Conservation (phyloP, 2,113 vertebrate genomes). For the Prinia subflava region DNA sequence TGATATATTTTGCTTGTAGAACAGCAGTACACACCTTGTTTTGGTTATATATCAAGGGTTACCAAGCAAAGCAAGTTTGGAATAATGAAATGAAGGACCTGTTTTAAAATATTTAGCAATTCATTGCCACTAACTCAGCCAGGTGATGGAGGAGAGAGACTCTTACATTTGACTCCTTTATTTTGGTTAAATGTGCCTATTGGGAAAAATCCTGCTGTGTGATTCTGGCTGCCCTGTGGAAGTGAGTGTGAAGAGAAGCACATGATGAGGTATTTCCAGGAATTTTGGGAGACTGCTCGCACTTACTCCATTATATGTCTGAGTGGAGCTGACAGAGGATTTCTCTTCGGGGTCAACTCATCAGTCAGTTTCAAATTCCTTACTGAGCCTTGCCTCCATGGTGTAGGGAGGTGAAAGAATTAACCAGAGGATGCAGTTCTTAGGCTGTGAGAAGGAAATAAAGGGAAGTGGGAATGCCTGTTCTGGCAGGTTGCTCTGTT, state of each 20-base stretch:
- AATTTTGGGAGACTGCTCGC: neutral
- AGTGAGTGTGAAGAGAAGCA: neutral
- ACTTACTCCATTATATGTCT: neutral
- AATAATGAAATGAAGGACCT: neutral
- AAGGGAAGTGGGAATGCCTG: neutral
- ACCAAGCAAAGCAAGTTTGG: neutral
- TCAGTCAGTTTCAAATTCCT: neutral
- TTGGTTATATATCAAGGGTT: neutral
- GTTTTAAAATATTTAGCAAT: neutral
- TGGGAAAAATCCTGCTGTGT: neutral
- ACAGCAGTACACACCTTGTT: neutral
- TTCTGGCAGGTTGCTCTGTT: neutral
- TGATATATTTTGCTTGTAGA: neutral
- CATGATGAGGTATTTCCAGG: neutral
- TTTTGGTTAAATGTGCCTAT: neutral
- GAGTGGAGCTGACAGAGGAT: neutral
- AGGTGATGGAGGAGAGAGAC: neutral
- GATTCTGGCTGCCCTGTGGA: neutral
- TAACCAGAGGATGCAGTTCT: neutral
- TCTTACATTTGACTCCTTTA: neutral
- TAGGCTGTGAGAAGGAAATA: neutral
- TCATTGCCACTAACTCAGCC: neutral
- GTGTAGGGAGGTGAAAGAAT: neutral
- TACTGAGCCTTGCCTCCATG: neutral
- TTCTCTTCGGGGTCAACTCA: neutral